Base-by-base conservation (phyloP, 2,113 vertebrate genomes). In the Xiphophorus hellerii region DNA sequence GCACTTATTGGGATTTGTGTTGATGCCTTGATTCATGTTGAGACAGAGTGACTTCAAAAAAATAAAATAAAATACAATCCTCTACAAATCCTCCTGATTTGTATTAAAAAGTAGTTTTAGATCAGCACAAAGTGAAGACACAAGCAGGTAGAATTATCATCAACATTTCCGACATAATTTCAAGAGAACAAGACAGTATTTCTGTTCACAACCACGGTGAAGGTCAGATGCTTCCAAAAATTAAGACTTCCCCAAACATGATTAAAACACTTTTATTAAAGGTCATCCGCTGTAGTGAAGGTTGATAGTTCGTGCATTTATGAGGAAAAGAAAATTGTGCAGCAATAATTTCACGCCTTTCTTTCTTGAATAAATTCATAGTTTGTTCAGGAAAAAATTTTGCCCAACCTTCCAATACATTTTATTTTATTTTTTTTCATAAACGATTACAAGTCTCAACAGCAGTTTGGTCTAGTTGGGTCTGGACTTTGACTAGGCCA, bases 1-100 rank as follows among this genome's bases (percentile, higher is more conserved):
- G 31, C 42, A 71, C 20, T 61, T 67, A 69, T 28, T 20, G 61
- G 27, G 14, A 39, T 35, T 37, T 54, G 20, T 25, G 14, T 39
- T 30, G 30, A 73, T 76, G 33, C 71, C 74, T 30, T 76, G 31
- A 66, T 62, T 73, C 20, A 48, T 29, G 28, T 25, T 62, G 30
- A 35, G 7, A 35, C 6, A 66, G 3, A 35, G 3, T 29, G 29
- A 22, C 48, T 20, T 22, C 20, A 54, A 7, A 48, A 7, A 48
- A 48, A 1, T 1, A 20, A 48, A 48, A 48, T 5, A 5, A 48
- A 48, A 48, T 42, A 12, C 14, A 13, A 3, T 17, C 5, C 17
- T 20, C 44, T 17, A 48, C 44, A 0, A 20, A 30, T 30, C 30
- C 17, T 15, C 17, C 17, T 20, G 17, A 48, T 48, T 48, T 20